phyloP scores from a whole-genome alignment of 2,888 invertebrate genomes.

The Deroplatys truncata region DNA sequence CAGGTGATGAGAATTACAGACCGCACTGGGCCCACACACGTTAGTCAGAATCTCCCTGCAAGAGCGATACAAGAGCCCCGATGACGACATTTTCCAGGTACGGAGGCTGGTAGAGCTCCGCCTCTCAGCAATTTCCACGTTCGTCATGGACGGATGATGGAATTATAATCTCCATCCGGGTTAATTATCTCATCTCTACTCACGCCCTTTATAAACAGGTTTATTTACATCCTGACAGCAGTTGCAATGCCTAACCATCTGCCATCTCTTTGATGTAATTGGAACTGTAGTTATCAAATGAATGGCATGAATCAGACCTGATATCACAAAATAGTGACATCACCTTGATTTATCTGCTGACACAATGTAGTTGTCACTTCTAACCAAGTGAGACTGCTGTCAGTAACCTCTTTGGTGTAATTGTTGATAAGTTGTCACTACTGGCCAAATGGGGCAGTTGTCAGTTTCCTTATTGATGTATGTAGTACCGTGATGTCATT shows the following conservation, averaged over 20 bases:
- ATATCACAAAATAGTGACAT: too few relatives aligned
- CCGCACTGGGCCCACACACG: background rate
- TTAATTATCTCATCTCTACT: background rate
- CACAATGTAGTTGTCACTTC: too few relatives aligned
- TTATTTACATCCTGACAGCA: constrained; percentile 4
- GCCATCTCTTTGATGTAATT: too few relatives aligned
- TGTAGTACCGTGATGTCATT: too few relatives aligned
- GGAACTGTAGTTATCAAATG: too few relatives aligned
- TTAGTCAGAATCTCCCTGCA: background rate
- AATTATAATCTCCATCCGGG: background rate
- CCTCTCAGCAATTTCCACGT: background rate
- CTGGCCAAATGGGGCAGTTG: too few relatives aligned
- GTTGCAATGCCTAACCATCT: background rate
- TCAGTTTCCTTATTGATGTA: too few relatives aligned
- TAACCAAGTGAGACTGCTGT: too few relatives aligned
- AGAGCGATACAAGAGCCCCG: background rate
- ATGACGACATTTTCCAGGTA: background rate
- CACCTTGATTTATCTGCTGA: too few relatives aligned
- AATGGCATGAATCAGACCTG: too few relatives aligned
- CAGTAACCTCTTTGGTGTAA: too few relatives aligned
- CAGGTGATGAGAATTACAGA: background rate
- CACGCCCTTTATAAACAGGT: background rate
- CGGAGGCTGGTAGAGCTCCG: background rate
- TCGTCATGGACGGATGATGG: constrained; percentile 12
- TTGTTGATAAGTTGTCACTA: too few relatives aligned